Evolutionary conservation across 2,113 vertebrate genomes (phyloP).

Genomic region (Odontophorus gujanensis): DNA sequence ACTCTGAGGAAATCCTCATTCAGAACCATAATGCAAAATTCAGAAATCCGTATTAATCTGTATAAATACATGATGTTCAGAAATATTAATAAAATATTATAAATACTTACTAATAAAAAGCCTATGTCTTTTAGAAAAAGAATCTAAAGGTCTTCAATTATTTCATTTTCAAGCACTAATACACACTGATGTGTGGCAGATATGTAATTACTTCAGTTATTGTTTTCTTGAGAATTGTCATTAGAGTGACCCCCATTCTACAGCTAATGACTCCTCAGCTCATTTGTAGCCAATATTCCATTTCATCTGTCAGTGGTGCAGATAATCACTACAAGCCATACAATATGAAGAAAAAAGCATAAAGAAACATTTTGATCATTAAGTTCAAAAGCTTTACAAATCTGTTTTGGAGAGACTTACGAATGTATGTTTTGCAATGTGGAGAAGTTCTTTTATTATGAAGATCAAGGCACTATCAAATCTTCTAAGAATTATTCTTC

Average conservation of each 20-base stretch:
- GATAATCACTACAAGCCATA: not conserved
- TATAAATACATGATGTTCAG: not conserved
- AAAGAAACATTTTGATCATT: not conserved
- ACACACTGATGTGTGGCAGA: not conserved
- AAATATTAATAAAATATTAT: not conserved
- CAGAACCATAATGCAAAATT: not conserved
- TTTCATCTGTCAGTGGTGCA: not conserved
- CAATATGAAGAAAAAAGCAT: not conserved
- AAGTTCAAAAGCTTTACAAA: not conserved
- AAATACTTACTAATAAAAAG: not conserved
- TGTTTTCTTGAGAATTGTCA: constrained; percentile 1
- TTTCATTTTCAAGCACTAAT: not conserved
- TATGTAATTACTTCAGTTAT: not conserved
- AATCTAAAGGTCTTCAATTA: not conserved
- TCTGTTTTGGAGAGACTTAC: not conserved
- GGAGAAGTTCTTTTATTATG: not conserved
- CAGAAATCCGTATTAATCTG: not conserved
- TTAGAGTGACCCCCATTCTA: not conserved
- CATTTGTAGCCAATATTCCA: not conserved
- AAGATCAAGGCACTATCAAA: not conserved
- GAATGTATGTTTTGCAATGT: not conserved
- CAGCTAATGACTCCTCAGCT: not conserved
- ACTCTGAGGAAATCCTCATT: not conserved
- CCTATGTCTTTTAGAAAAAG: not conserved
- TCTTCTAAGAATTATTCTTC: not conserved